Conservation (phyloP, 2,113 vertebrate species). For the Scophthalmus maximus region DNA sequence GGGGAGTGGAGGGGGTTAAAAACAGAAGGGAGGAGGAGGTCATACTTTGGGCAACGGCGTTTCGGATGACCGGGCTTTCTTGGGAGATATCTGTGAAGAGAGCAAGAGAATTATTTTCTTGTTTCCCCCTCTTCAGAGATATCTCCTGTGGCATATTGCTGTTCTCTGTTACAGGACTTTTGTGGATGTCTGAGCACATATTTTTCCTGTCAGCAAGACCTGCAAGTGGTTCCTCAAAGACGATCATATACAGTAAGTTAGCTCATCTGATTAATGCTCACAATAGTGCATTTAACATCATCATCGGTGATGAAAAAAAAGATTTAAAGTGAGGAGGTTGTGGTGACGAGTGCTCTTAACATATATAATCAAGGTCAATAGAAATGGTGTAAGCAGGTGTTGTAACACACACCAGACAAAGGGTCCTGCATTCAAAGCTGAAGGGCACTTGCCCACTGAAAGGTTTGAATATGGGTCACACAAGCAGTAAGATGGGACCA, state of each 20-base stretch:
- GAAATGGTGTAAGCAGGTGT: slow-evolving; percentile 45
- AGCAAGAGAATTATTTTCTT: slow-evolving; percentile 86
- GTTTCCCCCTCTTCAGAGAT: slow-evolving; percentile 87
- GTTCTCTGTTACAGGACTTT: slow-evolving; percentile 64
- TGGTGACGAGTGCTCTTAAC: neutral
- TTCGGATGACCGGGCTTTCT: slow-evolving; percentile 86
- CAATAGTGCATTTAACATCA: neutral
- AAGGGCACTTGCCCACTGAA: slow-evolving; percentile 17
- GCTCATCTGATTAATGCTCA: slow-evolving; percentile 17
- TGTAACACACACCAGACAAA: slow-evolving; percentile 46
- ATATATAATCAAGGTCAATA: slow-evolving; percentile 16
- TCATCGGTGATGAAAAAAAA: neutral
- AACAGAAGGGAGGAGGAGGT: slow-evolving; percentile 77
- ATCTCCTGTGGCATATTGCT: slow-evolving; percentile 84
- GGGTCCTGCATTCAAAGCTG: slow-evolving; percentile 22
- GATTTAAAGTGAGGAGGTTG: neutral
- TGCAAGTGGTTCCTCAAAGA: slow-evolving; percentile 49
- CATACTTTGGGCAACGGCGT: slow-evolving; percentile 87
- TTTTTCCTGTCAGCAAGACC: slow-evolving; percentile 39
- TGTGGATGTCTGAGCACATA: slow-evolving; percentile 30
- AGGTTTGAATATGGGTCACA: slow-evolving; percentile 34
- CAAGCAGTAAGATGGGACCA: slow-evolving; percentile 56
- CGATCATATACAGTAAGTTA: slow-evolving; percentile 5
- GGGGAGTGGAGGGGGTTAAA: slow-evolving; percentile 13
- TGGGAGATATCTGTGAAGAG: slow-evolving; percentile 89